A percentile compares a stretch with the other conserved stretches of the same genome.
Evolutionary conservation across 2,888 invertebrate genomes (phyloP).

Genomic region (Patella caerulea): DNA sequence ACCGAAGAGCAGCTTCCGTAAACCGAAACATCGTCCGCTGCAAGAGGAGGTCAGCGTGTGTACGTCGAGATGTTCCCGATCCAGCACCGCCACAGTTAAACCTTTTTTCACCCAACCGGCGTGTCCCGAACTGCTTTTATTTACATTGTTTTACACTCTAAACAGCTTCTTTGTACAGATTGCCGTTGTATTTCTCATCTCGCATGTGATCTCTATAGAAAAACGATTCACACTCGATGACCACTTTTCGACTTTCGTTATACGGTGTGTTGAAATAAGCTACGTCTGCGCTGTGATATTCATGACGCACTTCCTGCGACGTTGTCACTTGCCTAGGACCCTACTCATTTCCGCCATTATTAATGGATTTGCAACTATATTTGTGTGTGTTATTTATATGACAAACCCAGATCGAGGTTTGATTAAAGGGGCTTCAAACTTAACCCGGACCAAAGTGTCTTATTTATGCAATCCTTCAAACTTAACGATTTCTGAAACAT

Average conservation of each 20-base stretch:
- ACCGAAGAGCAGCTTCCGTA: not conserved
- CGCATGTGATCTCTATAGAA: not conserved
- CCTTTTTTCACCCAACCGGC: not conserved
- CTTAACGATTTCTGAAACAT: not conserved
- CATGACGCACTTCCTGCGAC: constrained; percentile 10
- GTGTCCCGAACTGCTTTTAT: not conserved
- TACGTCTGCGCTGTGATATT: constrained; percentile 4
- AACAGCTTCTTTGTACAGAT: not conserved
- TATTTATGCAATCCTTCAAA: not conserved
- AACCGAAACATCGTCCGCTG: not conserved
- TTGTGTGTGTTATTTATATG: not conserved
- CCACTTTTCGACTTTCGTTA: not conserved
- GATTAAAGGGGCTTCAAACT: not conserved
- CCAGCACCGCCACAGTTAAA: not conserved
- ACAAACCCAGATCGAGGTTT: not conserved
- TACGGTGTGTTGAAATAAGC: not conserved
- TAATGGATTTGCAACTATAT: constrained; percentile 6
- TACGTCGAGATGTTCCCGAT: not conserved
- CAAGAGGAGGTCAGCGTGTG: not conserved
- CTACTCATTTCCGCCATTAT: not conserved
- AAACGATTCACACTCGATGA: not conserved
- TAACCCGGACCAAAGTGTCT: not conserved
- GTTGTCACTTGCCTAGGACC: constrained; percentile 9
- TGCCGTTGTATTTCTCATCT: not conserved
- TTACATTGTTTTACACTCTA: not conserved